Percentiles rank a stretch among this genome's conserved stretches.
These are phyloP conservation scores for Calameuta filiformis DNA, from an alignment of 2,888 invertebrate genomes.

Conservation along the genomic window DNA sequence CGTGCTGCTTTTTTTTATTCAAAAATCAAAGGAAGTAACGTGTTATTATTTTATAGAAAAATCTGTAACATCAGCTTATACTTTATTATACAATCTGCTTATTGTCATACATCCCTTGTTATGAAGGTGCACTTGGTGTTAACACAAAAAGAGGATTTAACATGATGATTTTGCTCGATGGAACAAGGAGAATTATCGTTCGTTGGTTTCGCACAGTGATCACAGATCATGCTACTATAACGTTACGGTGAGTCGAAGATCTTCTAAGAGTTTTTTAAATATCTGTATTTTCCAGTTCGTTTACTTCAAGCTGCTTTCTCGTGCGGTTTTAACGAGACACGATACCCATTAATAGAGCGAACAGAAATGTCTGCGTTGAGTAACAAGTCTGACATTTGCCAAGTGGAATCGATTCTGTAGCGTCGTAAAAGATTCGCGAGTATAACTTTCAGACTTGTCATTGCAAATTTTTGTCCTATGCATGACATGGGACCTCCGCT, in stretches of 20 bases:
- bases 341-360: constrained; percentile 34
- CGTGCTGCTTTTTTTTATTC: too few relatives aligned
- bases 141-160: too few relatives aligned
- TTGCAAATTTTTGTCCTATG: constrained; percentile 19
- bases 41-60: too few relatives aligned
- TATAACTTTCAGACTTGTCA: neutral
- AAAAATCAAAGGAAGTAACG: too few relatives aligned
- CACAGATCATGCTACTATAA: neutral
- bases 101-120: too few relatives aligned
- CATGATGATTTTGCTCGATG: too few relatives aligned
- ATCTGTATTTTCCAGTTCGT: neutral
- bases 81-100: too few relatives aligned
- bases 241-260: neutral
- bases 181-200: neutral
- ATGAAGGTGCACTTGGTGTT: too few relatives aligned
- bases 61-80: too few relatives aligned
- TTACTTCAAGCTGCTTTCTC: neutral
- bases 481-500: constrained; percentile 35
- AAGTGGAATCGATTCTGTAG: constrained; percentile 7
- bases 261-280: neutral
- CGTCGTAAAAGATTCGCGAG: constrained; percentile 4
- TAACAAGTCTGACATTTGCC: constrained; percentile 23
- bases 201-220: neutral
- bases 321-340: constrained; percentile 18
- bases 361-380: constrained; percentile 33